Percentiles rank a stretch among this genome's conserved stretches.
Conservation (phyloP, 2,888 invertebrate species). For the Palloptera scutellata region DNA sequence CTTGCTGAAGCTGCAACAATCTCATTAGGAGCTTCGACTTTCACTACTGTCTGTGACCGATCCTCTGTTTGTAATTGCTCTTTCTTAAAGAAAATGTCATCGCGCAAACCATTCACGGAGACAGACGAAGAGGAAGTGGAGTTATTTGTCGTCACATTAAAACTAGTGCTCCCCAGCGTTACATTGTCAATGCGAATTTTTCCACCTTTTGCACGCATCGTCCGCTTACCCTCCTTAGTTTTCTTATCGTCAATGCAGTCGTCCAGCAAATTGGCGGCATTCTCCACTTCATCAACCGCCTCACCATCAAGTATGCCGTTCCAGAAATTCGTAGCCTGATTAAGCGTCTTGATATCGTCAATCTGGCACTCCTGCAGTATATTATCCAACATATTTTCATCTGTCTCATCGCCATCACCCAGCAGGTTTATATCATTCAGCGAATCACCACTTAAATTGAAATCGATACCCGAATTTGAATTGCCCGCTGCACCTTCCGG, state of each 20-base stretch:
- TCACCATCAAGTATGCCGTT: slow-evolving; percentile 64
- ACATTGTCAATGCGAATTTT: slow-evolving; percentile 16
- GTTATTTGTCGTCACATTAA: slow-evolving; percentile 31
- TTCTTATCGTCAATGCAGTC: slow-evolving; percentile 58
- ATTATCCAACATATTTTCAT: slow-evolving; percentile 63
- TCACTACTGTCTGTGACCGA: slow-evolving; percentile 26
- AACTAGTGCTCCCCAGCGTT: slow-evolving; percentile 45
- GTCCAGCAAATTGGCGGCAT: slow-evolving; percentile 50
- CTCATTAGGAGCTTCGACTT: slow-evolving; percentile 33
- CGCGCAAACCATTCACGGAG: slow-evolving; percentile 31
- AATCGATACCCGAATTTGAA: slow-evolving; percentile 55
- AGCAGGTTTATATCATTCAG: slow-evolving; percentile 61
- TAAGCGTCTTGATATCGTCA: slow-evolving; percentile 62
- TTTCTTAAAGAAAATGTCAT: slow-evolving; percentile 55
- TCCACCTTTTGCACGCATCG: slow-evolving; percentile 27
- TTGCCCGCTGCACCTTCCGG: slow-evolving; percentile 48
- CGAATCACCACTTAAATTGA: slow-evolving; percentile 63
- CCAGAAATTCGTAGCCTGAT: slow-evolving; percentile 64
- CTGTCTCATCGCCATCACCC: slow-evolving; percentile 57
- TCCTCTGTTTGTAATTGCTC: slow-evolving; percentile 23
- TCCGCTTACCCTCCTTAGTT: slow-evolving; percentile 41
- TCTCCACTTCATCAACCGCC: slow-evolving; percentile 52
- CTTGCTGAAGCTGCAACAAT: slow-evolving; percentile 28
- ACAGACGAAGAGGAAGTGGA: too few species aligned
- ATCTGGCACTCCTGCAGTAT: slow-evolving; percentile 64